Evolutionary conservation across 2,888 invertebrate species (phyloP).

Genomic region (Ennomos fuscantarius): DNA sequence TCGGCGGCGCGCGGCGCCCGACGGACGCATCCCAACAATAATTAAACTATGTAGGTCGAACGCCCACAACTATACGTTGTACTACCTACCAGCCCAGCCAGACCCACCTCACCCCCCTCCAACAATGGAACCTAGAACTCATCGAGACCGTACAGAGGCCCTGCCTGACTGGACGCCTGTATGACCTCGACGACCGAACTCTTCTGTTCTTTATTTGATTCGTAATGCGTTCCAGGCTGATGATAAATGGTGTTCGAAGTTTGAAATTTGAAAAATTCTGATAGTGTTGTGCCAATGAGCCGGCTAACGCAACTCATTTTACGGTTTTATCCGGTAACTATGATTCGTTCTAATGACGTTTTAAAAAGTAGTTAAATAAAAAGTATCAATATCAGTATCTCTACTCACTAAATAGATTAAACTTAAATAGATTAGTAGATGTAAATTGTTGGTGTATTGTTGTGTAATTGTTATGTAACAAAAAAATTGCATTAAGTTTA

Average conservation of each 20-base stretch:
- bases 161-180: constrained; percentile 50
- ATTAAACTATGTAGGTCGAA: constrained; percentile 81
- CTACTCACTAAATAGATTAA: no score
- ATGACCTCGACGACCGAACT: constrained; percentile 65
- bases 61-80: constrained; percentile 76
- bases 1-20: constrained; percentile 71
- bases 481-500: no score
- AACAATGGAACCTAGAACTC: constrained; percentile 51
- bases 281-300: constrained; percentile 15
- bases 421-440: no score
- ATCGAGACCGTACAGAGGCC: constrained; percentile 45
- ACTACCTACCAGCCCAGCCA: constrained; percentile 51
- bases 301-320: background rate
- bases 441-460: no score
- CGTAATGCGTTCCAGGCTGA: constrained; percentile 65
- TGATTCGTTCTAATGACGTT: no score
- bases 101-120: constrained; percentile 59
- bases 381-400: no score
- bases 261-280: constrained; percentile 32
- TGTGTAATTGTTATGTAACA: no score
- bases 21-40: constrained; percentile 77
- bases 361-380: no score
- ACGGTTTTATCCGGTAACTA: background rate
- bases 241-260: constrained; percentile 51
- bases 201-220: constrained; percentile 76